Conservation (phyloP, 2,888 invertebrate genomes). For the Stenodema calcarata region DNA sequence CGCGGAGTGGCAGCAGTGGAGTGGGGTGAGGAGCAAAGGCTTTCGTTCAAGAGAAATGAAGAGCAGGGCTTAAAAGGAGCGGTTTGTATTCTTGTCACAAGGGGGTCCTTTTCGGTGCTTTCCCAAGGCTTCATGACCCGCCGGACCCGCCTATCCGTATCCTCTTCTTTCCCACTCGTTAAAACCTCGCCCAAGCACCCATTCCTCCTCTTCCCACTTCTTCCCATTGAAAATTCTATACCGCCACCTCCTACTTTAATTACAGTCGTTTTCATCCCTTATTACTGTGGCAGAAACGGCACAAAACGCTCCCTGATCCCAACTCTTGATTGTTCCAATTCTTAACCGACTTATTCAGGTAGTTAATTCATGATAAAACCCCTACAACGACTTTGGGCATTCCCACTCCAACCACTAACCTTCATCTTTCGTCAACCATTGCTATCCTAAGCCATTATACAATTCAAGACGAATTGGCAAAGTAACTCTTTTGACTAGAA, state of each 20-base stretch:
- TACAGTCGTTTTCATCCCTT: neutral
- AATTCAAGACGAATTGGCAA: too few relatives aligned
- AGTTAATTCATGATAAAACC: too few relatives aligned
- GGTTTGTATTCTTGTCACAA: constrained; percentile 41
- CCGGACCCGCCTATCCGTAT: neutral
- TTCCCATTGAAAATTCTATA: neutral
- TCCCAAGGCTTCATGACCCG: neutral
- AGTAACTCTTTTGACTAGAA: too few relatives aligned
- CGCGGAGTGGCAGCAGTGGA: neutral
- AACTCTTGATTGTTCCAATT: neutral
- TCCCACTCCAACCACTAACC: too few relatives aligned
- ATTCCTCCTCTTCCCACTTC: neutral
- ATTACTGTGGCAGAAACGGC: neutral
- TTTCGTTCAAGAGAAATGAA: constrained; percentile 31
- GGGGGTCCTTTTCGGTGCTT: constrained; percentile 1
- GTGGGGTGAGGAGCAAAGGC: neutral
- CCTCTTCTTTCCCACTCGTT: too few relatives aligned
- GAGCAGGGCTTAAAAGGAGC: constrained; percentile 25
- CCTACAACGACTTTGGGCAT: too few relatives aligned
- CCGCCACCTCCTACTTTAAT: neutral
- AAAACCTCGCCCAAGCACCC: too few relatives aligned
- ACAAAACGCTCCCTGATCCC: neutral
- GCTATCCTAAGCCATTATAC: too few relatives aligned
- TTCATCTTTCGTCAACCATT: too few relatives aligned
- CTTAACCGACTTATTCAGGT: neutral